Base-by-base conservation (phyloP, 2,888 invertebrate genomes). In the Ctenicera cuprea region DNA sequence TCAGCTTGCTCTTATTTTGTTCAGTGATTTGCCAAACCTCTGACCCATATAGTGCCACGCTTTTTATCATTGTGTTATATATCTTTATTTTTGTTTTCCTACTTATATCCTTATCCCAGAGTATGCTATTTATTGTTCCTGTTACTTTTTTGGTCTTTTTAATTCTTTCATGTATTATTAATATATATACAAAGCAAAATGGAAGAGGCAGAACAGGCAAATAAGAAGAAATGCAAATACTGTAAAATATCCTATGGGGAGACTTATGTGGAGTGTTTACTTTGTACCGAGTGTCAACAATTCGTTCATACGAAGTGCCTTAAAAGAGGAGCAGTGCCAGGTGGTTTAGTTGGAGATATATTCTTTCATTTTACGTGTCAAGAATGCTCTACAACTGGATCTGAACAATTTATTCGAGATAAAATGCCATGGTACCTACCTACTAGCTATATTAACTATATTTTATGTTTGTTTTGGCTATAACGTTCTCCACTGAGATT, bases 391-490 rank as follows among this genome's bases (percentile, higher is more conserved):
- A 81, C 87, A 0, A 84, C 85, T 7, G 88, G 88, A 1, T 87
- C 86, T 22, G 94, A 94, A 84, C 82, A 87, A 4, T 90, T 94
- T 79, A 83, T 86, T 3, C 88, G 95, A 7, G 91, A 91, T 63
- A 92, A 90, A 82, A 89, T 94, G 83, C 91, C 93, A 3, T 95
- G 95, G 94, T 92, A 85, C n/a, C n/a, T n/a, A n/a, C n/a, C n/a
- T n/a, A n/a, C n/a, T n/a, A n/a, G n/a, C n/a, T n/a, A n/a, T n/a
- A n/a, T n/a, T n/a, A n/a, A n/a, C n/a, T n/a, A n/a, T n/a, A n/a
- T n/a, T n/a, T n/a, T n/a, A n/a, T n/a, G n/a, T n/a, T n/a, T n/a
- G n/a, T n/a, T n/a, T n/a, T n/a, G n/a, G n/a, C n/a, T n/a, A n/a
- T n/a, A n/a, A n/a, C n/a, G n/a, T n/a, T n/a, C n/a, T n/a, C n/a